Evolutionary conservation across 2,797 vertebrate genomes (phyloP).

Genomic region (Champsocephalus gunnari): DNA sequence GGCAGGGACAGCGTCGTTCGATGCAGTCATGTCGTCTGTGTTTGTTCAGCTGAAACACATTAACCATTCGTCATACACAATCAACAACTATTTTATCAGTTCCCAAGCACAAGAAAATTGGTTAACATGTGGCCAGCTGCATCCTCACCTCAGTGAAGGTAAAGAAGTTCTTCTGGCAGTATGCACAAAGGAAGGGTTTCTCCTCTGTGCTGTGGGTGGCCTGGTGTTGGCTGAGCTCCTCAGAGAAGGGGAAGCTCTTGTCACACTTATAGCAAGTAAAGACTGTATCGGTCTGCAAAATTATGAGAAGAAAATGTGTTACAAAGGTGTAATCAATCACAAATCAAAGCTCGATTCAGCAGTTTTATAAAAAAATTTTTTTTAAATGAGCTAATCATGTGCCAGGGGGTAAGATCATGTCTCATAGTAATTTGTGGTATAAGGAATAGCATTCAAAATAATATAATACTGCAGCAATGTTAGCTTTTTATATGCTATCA

Average conservation of each 20-base stretch:
- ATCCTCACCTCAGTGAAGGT: slow-evolving; percentile 83
- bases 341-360: neutral
- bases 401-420: too few species aligned
- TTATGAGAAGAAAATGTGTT: neutral
- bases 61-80: slow-evolving; percentile 1
- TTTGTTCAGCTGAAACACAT: slow-evolving; percentile 78
- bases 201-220: slow-evolving; percentile 81
- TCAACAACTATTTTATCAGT: neutral
- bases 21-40: slow-evolving; percentile 83
- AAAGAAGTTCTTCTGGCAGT: slow-evolving; percentile 79
- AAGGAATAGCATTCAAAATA: too few species aligned
- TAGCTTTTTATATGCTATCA: too few species aligned
- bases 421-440: too few species aligned
- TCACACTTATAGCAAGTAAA: slow-evolving; percentile 89
- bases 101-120: neutral
- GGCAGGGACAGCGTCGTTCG: slow-evolving; percentile 80
- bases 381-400: neutral
- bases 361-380: neutral
- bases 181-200: slow-evolving; percentile 82
- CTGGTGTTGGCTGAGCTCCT: slow-evolving; percentile 85
- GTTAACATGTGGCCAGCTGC: neutral
- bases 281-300: slow-evolving; percentile 79
- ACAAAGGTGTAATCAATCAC: neutral
- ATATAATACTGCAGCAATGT: too few species aligned
- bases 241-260: slow-evolving; percentile 83